Percentiles rank a stretch among this genome's conserved stretches.
Evolutionary conservation across 1,140 invertebrate genomes (phyloP).

Genomic region (Drosophila equinoxialis): DNA sequence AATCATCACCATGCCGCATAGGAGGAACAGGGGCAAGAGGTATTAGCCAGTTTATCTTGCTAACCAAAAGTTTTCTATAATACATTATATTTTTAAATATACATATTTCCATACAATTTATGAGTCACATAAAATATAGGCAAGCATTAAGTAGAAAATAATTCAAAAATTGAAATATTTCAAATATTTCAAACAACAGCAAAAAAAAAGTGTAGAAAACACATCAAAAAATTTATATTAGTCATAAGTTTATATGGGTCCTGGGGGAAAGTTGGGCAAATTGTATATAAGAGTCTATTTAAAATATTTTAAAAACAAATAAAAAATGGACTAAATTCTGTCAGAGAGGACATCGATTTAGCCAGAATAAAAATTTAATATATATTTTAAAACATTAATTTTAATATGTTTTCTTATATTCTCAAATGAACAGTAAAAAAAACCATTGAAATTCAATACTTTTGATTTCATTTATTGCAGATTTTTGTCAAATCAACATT

Average conservation of each 20-base stretch:
- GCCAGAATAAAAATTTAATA: too few relatives aligned
- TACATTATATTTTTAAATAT: not conserved
- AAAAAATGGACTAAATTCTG: too few relatives aligned
- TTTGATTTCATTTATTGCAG: not conserved
- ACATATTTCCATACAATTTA: constrained; percentile 6
- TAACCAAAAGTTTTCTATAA: not conserved
- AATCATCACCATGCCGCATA: not conserved
- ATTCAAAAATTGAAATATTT: not conserved
- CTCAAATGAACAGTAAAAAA: too few relatives aligned
- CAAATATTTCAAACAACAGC: not conserved
- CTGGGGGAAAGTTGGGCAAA: not conserved
- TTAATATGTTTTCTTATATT: too few relatives aligned
- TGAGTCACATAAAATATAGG: constrained; percentile 18
- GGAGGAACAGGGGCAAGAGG: not conserved
- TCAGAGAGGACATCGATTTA: too few relatives aligned
- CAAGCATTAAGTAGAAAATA: not conserved
- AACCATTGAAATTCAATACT: not conserved
- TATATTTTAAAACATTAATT: too few relatives aligned
- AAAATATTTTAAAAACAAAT: too few relatives aligned
- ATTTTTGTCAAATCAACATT: not conserved
- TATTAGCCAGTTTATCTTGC: not conserved
- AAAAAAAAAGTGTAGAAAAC: constrained; percentile 4
- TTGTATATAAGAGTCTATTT: not conserved
- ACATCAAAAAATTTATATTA: constrained; percentile 6
- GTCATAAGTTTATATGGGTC: constrained; percentile 1